These are phyloP conservation scores for Coccyzus lansbergi DNA, from an alignment of 2,797 vertebrate genomes.

Conservation along the genomic window DNA sequence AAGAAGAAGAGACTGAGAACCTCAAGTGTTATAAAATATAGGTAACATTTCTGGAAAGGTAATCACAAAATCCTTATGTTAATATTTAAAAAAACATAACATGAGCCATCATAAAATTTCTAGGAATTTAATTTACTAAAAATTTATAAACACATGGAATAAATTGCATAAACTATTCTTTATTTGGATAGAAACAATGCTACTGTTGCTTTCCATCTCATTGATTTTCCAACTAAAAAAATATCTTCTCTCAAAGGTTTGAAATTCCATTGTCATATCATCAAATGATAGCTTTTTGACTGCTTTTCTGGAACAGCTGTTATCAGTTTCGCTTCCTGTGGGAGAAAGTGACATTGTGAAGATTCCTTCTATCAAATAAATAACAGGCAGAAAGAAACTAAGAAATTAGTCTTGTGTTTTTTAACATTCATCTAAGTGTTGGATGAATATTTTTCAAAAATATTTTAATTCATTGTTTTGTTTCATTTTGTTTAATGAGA, in stretches of 20 bases:
- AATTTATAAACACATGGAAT: neutral
- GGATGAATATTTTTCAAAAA: neutral
- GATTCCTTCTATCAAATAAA: neutral
- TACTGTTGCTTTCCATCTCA: neutral
- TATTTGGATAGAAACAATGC: neutral
- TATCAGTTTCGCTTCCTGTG: neutral
- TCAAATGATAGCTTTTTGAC: neutral
- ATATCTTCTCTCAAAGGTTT: neutral
- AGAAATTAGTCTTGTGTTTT: neutral
- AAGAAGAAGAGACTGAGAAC: neutral
- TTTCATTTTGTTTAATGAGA: neutral
- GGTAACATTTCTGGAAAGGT: neutral
- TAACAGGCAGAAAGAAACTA: neutral
- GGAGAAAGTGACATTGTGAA: neutral
- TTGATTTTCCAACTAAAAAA: neutral
- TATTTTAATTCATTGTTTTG: neutral
- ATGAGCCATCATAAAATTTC: neutral
- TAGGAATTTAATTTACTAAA: neutral
- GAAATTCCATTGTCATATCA: neutral
- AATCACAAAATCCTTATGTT: neutral
- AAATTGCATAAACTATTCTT: neutral
- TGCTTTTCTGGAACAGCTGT: neutral
- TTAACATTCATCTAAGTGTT: neutral
- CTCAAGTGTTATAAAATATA: neutral
- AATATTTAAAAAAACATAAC: neutral